A percentile compares a stretch with the other conserved stretches of the same genome.
Conservation (phyloP, 1,140 invertebrate genomes). For the Cyrtorhinus lividipennis region DNA sequence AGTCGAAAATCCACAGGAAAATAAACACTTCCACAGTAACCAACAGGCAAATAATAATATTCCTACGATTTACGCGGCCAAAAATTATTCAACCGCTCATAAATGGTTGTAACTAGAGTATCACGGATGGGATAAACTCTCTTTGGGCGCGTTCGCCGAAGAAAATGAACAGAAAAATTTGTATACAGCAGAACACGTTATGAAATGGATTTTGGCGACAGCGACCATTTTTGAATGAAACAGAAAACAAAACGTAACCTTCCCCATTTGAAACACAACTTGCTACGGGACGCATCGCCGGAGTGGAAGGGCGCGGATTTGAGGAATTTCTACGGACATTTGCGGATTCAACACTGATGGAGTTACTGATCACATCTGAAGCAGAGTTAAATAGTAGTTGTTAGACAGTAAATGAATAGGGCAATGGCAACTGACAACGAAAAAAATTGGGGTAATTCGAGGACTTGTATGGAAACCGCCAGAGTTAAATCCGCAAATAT, state of each 20-base stretch:
- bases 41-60: not conserved
- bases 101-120: not conserved
- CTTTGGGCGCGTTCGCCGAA: not conserved
- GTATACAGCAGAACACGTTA: not conserved
- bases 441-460: too few relatives aligned
- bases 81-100: not conserved
- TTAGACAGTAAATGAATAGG: too few relatives aligned
- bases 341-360: too few relatives aligned
- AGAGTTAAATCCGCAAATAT: too few relatives aligned
- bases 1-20: not conserved
- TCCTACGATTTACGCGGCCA: too few relatives aligned
- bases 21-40: not conserved
- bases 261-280: not conserved
- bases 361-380: too few relatives aligned
- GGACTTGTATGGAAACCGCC: too few relatives aligned
- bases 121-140: not conserved
- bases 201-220: not conserved
- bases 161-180: not conserved
- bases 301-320: too few relatives aligned
- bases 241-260: not conserved
- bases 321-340: too few relatives aligned
- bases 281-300: too few relatives aligned
- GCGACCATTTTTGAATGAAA: not conserved
- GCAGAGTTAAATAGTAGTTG: too few relatives aligned
- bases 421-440: too few relatives aligned